Evolutionary conservation across 2,888 invertebrate species (phyloP).

Genomic region (Vesta saturnalis): DNA sequence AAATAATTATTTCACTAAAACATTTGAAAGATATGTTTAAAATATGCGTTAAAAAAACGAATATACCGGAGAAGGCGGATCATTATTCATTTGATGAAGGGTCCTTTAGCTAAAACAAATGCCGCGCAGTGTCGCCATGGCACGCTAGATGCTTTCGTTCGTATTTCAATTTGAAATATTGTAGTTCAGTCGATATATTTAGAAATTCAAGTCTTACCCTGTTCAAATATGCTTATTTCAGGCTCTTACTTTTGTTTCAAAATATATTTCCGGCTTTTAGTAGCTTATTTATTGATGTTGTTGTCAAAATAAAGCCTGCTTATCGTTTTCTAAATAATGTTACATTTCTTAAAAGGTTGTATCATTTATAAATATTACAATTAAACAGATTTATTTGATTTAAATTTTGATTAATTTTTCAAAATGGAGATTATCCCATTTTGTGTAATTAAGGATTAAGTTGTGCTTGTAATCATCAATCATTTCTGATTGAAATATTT

Average conservation of each 20-base stretch:
- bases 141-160: slow-evolving; percentile 39
- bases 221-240: slow-evolving; percentile 31
- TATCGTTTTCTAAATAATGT: background rate
- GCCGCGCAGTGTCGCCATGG: slow-evolving; percentile 51
- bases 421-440: background rate
- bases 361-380: background rate
- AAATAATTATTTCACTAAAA: slow-evolving; percentile 19
- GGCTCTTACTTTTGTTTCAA: slow-evolving; percentile 35
- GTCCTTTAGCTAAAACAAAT: slow-evolving; percentile 51
- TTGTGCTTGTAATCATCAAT: background rate
- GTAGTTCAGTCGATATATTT: slow-evolving; percentile 36
- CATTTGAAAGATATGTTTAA: slow-evolving; percentile 29
- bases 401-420: too few relatives aligned
- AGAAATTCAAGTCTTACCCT: slow-evolving; percentile 35
- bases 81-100: slow-evolving; percentile 53
- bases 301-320: slow-evolving; percentile 23
- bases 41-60: slow-evolving; percentile 31
- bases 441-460: background rate
- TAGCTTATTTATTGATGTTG: slow-evolving; percentile 30
- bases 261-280: slow-evolving; percentile 37
- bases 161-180: slow-evolving; percentile 41
- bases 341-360: too few relatives aligned
- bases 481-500: background rate
- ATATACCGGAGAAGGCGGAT: slow-evolving; percentile 37
- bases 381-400: background rate